These are phyloP conservation scores for Anagrus nilaparvatae DNA, from an alignment of 1,140 invertebrate species.

Conservation along the genomic window DNA sequence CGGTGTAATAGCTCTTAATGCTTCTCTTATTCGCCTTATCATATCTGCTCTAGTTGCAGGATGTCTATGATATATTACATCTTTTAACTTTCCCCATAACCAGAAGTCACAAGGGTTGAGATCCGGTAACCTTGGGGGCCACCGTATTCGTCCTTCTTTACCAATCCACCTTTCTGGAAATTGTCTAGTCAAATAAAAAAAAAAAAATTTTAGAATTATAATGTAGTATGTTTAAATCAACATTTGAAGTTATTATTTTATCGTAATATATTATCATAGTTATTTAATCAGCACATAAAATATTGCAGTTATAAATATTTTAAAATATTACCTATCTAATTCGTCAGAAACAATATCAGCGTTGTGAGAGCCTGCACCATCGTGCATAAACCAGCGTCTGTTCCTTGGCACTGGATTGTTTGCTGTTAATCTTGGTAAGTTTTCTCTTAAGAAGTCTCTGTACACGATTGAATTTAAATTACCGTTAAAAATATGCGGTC, in stretches of 20 bases:
- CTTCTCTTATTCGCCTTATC: slow-evolving; percentile 4
- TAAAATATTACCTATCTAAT: too few relatives aligned
- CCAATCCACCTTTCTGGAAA: slow-evolving; percentile 9
- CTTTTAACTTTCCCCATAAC: slow-evolving; percentile 26
- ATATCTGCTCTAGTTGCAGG: slow-evolving; percentile 3
- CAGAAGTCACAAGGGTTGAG: slow-evolving; percentile 22
- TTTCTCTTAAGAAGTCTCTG: neutral
- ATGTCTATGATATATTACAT: slow-evolving; percentile 21
- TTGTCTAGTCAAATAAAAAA: neutral
- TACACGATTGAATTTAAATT: neutral
- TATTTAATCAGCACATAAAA: too few relatives aligned
- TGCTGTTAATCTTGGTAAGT: neutral
- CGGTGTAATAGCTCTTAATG: slow-evolving; percentile 3
- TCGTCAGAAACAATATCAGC: neutral
- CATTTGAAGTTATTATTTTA: too few relatives aligned
- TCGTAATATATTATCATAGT: too few relatives aligned
- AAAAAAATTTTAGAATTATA: too few relatives aligned
- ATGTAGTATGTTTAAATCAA: too few relatives aligned
- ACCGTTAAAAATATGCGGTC: neutral
- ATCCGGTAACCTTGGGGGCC: slow-evolving; percentile 19
- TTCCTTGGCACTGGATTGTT: neutral
- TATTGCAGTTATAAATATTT: too few relatives aligned
- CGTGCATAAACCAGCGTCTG: neutral
- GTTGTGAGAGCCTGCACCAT: neutral
- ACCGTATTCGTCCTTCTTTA: slow-evolving; percentile 1